These are phyloP conservation scores for Ictalurus furcatus DNA, from an alignment of 2,113 vertebrate species.

Conservation along the genomic window DNA sequence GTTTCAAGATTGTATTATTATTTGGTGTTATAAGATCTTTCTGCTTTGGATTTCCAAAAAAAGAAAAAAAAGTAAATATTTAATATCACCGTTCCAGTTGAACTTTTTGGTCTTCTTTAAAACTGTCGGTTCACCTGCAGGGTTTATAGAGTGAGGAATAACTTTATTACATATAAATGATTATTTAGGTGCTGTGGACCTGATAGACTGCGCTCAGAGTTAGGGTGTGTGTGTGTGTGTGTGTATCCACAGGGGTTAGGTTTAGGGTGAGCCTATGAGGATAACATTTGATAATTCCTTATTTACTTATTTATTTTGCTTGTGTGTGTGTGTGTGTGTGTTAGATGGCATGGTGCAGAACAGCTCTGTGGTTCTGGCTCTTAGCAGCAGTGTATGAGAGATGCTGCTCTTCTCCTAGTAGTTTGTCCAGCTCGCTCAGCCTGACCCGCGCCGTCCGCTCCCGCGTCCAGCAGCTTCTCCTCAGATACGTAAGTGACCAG, in stretches of 20 bases:
- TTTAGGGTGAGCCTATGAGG: neutral
- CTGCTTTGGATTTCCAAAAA: neutral
- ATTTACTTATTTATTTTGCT: neutral
- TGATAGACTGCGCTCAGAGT: neutral
- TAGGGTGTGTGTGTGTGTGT: neutral
- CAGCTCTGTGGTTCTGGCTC: conserved; percentile 51
- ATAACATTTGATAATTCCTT: neutral
- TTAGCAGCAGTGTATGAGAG: neutral
- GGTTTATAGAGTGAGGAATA: neutral
- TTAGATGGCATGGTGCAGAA: conserved; percentile 65
- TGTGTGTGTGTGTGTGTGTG: conserved; percentile 29
- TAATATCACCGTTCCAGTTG: neutral
- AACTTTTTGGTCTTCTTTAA: neutral
- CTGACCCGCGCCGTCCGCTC: conserved; percentile 59
- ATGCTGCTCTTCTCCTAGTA: conserved; percentile 9
- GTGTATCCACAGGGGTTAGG: neutral
- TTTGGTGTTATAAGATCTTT: neutral
- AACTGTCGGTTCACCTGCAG: neutral
- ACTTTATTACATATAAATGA: neutral
- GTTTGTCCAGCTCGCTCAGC: conserved; percentile 61
- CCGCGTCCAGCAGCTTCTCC: conserved; percentile 58
- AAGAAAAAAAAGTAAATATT: too few species aligned
- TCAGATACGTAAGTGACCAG: conserved; percentile 48
- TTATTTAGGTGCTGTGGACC: neutral
- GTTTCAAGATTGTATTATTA: too few species aligned